Evolutionary conservation across 2,797 vertebrate genomes (phyloP), one percentile per base, ranked within the genome.

Genomic region (Anabacerthia variegaticeps): DNA sequence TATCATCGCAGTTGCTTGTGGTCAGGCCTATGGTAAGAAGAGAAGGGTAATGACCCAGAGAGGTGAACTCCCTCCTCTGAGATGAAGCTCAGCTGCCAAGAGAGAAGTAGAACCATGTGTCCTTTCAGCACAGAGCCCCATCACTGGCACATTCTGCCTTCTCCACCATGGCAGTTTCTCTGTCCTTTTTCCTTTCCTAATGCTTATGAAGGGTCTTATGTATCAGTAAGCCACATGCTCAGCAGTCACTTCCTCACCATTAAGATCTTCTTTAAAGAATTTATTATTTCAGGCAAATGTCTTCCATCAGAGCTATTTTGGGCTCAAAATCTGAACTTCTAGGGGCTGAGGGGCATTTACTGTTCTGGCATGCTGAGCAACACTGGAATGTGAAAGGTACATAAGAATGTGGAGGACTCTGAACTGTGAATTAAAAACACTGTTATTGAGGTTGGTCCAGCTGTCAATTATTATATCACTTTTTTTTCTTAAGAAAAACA

Each of bases 401-500:
- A 27, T 37, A 49, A 81, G 58, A 77, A 73, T 27, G 27, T 39
- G 43, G 16, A 88, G 52, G 27, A 65, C 30, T 74, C 61, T 89
- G 85, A 92, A 93, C 78, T 28, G 32, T 49, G 59, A 89, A 55
- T 80, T 88, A 34, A 91, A 94, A 91, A 24, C 22, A 41, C 5
- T 21, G 18, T 12, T 67, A 12, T 22, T 68, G 62, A 63, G 44
- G 10, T 15, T 90, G n/a, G 8, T n/a, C 36, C 23, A 48, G 19
- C 2, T 73, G 24, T 71, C 76, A 91, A 67, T 88, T 84, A 84
- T 55, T 84, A 28, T 73, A 81, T 76, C 14, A 46, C 3, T 63
- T 96, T 78, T 92, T 17, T 56, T 78, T 85, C 32, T 77, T 69
- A 55, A 46, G 51, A 63, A 52, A 83, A 86, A 49, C 14, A 4